A percentile compares a stretch with the other conserved stretches of the same genome.
Conservation (phyloP, 2,113 vertebrate species). For the Psophia crepitans region DNA sequence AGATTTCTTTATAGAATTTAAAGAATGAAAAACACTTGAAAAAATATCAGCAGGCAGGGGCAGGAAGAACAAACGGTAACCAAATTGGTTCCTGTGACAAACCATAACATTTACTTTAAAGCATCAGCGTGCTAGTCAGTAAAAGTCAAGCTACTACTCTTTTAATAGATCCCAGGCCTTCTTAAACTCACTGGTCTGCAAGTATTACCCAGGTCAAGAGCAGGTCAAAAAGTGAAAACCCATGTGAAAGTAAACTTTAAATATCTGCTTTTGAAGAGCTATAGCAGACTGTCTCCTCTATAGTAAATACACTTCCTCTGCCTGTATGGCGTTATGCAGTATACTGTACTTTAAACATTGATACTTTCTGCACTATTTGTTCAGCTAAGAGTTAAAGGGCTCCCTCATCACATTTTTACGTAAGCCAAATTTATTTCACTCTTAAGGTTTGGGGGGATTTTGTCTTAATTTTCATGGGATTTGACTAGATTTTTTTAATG, state of each 20-base stretch:
- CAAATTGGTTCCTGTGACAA: constrained; percentile 97
- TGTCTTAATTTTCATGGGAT: background rate
- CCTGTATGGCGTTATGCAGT: constrained; percentile 44
- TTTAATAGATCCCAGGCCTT: constrained; percentile 93
- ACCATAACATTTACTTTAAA: constrained; percentile 99
- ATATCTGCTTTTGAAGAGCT: constrained; percentile 78
- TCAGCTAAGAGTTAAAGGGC: background rate
- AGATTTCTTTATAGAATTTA: constrained; percentile 83
- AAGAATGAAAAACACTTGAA: constrained; percentile 94
- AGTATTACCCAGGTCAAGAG: constrained; percentile 80
- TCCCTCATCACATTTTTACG: background rate
- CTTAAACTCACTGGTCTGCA: constrained; percentile 82
- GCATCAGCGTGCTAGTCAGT: constrained; percentile 85
- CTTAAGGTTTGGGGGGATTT: background rate
- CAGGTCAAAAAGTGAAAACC: constrained; percentile 86
- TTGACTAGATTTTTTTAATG: background rate
- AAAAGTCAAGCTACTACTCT: constrained; percentile 84
- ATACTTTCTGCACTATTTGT: background rate
- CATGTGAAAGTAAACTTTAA: constrained; percentile 85
- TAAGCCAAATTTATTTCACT: background rate
- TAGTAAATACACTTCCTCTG: constrained; percentile 72
- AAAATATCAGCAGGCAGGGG: constrained; percentile 85
- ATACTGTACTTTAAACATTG: background rate
- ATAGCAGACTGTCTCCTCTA: constrained; percentile 68
- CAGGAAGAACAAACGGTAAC: constrained; percentile 91